Conservation (phyloP, 2,888 invertebrate species). For the Cantharis nigra region DNA sequence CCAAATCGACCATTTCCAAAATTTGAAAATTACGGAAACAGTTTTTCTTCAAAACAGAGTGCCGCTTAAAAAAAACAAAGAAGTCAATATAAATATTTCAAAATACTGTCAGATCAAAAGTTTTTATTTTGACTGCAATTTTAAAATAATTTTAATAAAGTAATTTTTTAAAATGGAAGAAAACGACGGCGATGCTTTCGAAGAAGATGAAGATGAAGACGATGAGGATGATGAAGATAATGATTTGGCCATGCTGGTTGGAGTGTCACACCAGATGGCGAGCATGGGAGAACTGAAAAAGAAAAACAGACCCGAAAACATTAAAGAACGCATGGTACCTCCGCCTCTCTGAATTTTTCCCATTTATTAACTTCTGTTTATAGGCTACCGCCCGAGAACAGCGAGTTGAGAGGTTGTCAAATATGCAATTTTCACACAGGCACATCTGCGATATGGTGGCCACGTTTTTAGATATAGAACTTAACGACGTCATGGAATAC, state of each 20-base stretch:
- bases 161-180: background rate
- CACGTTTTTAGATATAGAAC: slow-evolving; percentile 59
- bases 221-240: background rate
- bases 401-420: slow-evolving; percentile 55
- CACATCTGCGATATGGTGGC: slow-evolving; percentile 72
- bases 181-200: background rate
- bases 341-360: background rate
- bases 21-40: no score
- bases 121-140: background rate
- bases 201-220: background rate
- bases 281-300: slow-evolving; percentile 23
- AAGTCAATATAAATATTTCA: background rate
- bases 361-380: slow-evolving; percentile 1
- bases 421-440: slow-evolving; percentile 62
- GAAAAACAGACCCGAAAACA: slow-evolving; percentile 3
- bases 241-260: slow-evolving; percentile 35
- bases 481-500: slow-evolving; percentile 68
- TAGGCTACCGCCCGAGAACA: slow-evolving; percentile 68
- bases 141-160: background rate
- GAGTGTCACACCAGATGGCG: slow-evolving; percentile 42
- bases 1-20: no score
- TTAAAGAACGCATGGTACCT: slow-evolving; percentile 5
- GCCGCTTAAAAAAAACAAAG: background rate
- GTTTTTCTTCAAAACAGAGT: background rate
- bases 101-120: background rate